Evolutionary conservation across 64 coral and sea anemone genomes (phyloP).

Genomic region (Montipora foliosa): DNA sequence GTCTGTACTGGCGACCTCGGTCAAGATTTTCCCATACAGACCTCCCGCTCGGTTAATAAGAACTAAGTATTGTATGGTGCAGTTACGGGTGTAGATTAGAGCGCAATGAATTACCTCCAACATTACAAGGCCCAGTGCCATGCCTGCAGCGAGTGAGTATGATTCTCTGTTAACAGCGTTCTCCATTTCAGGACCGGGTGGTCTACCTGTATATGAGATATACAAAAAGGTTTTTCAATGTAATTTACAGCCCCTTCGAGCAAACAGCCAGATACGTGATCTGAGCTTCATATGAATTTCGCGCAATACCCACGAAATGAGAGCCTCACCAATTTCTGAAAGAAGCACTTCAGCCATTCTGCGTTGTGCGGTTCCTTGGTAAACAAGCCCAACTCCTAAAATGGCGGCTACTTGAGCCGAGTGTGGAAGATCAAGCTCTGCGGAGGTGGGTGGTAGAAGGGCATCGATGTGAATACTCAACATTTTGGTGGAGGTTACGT

Average conservation of each 20-base stretch:
- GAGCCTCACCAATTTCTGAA: constrained; percentile 88
- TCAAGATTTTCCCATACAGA: too few relatives aligned
- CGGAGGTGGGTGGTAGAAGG: constrained; percentile 93
- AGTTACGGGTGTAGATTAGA: not conserved
- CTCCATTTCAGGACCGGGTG: constrained; percentile 98
- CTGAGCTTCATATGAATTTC: too few relatives aligned
- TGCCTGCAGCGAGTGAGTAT: constrained; percentile 90
- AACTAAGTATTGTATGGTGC: too few relatives aligned
- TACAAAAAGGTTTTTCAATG: not conserved
- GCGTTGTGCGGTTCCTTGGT: constrained; percentile 93
- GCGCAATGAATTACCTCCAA: constrained; percentile 71
- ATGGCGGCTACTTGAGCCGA: constrained; percentile 88
- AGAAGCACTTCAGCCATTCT: constrained; percentile 97
- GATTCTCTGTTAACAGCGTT: constrained; percentile 97
- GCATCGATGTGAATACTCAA: constrained; percentile 98
- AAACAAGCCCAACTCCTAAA: constrained; percentile 89
- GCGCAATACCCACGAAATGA: not conserved
- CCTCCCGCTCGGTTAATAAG: too few relatives aligned
- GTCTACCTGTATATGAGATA: constrained; percentile 65
- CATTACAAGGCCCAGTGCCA: constrained; percentile 96
- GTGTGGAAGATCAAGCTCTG: constrained; percentile 93
- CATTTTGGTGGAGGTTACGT: constrained; percentile 88
- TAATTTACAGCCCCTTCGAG: not conserved
- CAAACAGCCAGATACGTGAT: too few relatives aligned
- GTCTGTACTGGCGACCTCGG: too few relatives aligned